Base-by-base conservation (phyloP, 2,888 invertebrate species). In the Alitta virens region DNA sequence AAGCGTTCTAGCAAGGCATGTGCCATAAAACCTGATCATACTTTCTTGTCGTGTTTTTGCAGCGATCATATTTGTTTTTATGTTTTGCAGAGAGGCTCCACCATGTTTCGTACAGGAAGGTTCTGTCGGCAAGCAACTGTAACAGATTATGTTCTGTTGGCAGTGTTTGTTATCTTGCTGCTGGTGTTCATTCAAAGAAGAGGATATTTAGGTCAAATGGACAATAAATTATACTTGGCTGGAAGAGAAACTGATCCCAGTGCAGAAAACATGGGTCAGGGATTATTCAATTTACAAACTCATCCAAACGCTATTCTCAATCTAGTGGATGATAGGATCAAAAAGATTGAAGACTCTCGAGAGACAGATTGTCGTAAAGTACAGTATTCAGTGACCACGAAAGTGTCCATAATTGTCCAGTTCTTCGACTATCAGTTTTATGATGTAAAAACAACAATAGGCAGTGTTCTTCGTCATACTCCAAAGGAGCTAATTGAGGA, bases 361-460 rank as follows among this genome's bases (percentile, higher is more conserved):
- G 50, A 57, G n/a, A 7, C 21, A 40, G 38, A 54, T 9, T 66
- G 66, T 26, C 23, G 52, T 18, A 16, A 43, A 16, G 42, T 40
- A 18, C n/a, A 26, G 16, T 54, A 57, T 26, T 23, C 42, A 1
- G 24, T 21, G 5, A 40, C n/a, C n/a, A 27, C 57, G 24, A 50
- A 56, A 27, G 66, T 66, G 12, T 63, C 55, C 12, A 53, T 71
- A 16, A 64, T 71, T 38, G 51, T 69, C 7, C 56, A 65, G 50
- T 71, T 69, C 63, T 69, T 55, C 43, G 70, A 71, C 49, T 71
- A 69, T 43, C 62, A 67, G 56, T 69, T 71, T 43, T 65, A 65
- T 40, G 68, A 69, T 26, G 18, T 71, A 57, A 71, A 71, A 63
- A 66, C 62, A 23, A 67, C 69, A 3, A 23, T 71, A 16, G 62